Conservation (phyloP, 2,888 invertebrate species). For the Plemyria rubiginata region DNA sequence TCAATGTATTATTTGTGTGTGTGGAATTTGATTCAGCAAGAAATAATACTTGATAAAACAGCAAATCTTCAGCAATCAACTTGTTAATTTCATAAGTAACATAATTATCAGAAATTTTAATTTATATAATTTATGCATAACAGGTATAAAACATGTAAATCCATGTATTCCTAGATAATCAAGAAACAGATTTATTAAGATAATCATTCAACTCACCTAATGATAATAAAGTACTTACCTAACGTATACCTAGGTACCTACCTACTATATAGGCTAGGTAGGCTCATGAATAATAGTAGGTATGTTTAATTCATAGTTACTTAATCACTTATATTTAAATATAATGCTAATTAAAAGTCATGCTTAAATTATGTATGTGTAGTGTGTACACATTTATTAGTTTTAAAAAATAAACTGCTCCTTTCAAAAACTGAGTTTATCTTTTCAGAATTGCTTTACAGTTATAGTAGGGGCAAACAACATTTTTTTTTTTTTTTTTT, state of each 20-base stretch:
- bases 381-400: too few species aligned
- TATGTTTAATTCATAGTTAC: constrained; percentile 3
- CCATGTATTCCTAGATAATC: neutral
- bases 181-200: constrained; percentile 8
- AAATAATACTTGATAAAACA: too few species aligned
- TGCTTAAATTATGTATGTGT: neutral
- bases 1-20: too few species aligned
- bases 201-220: constrained; percentile 9
- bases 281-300: neutral
- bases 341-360: neutral
- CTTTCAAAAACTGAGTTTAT: neutral
- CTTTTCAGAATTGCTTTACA: neutral
- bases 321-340: neutral
- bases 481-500: too few species aligned
- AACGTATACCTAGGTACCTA: too few species aligned
- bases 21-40: too few species aligned
- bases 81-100: too few species aligned
- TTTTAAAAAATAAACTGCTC: constrained; percentile 1
- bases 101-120: too few species aligned
- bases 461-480: constrained; percentile 3
- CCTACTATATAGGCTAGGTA: too few species aligned
- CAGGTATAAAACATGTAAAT: neutral
- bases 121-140: neutral
- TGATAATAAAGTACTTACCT: too few species aligned
- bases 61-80: too few species aligned